Evolutionary conservation across 1,140 invertebrate species (phyloP), one percentile per base, ranked within the genome.

Genomic region (Gonioctena quinquepunctata): DNA sequence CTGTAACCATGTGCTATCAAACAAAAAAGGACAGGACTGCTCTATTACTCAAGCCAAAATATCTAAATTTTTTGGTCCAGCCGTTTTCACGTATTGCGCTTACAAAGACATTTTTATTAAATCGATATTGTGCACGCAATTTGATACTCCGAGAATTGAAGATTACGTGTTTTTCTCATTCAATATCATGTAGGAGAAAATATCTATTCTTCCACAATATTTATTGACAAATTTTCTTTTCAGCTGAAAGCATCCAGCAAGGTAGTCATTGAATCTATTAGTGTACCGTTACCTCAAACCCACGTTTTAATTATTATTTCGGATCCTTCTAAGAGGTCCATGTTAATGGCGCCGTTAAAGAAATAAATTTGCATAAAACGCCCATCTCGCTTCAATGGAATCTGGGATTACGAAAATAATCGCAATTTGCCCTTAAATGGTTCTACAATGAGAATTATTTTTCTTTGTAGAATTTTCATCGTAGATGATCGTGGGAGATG

Each of bases 281-380:
- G n/a, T 18, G 22, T 54, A 54, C 26, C 60, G 60, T 62, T 62
- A 62, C 27, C 60, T n/a, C 7, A 42, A 62, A 62, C 60, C 60
- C 60, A 62, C 60, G 60, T 62, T 62, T 62, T 62, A 62, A 62
- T 62, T 62, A 62, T 42, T 25, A 62, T 62, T 62, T 62, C 28
- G 60, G 60, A 18, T 28, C 21, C 16, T 62, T 62, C 21, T 19
- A 62, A 62, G 28, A 62, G 60, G 60, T 62, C 16, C 60, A 62
- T 26, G 60, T 62, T 62, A 62, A 62, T 16, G 26, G 28, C 26
- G 28, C 28, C 25, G 26, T 62, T 62, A 42, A 62, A 18, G 60
- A 18, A 62, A 62, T 22, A 33, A 62, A 62, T 62, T 62, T 62
- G 28, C 60, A 62, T 62, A 62, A 62, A 62, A 48, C 23, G 26